Evolutionary conservation across 2,888 invertebrate genomes (phyloP).

Genomic region (Archaeoteleia sp.): DNA sequence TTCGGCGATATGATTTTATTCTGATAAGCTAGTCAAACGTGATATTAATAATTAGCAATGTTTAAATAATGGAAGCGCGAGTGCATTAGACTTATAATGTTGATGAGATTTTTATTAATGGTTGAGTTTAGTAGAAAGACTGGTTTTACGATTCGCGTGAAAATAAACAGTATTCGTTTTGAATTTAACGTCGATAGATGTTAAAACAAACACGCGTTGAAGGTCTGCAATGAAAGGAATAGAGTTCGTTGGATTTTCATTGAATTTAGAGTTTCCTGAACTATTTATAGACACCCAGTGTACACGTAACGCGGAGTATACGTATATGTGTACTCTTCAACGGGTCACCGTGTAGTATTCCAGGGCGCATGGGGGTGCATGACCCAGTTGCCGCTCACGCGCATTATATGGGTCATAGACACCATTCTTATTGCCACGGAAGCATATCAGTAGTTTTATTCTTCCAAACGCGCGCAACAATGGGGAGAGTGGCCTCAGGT

Average conservation of each 20-base stretch:
- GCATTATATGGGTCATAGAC: slow-evolving; percentile 73
- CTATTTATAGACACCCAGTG: slow-evolving; percentile 52
- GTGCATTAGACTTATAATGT: too few species aligned
- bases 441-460: slow-evolving; percentile 15
- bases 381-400: slow-evolving; percentile 71
- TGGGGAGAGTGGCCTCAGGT: too few species aligned
- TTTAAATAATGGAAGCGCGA: too few species aligned
- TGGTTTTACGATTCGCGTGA: too few species aligned
- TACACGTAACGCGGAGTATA: slow-evolving; percentile 46
- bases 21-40: too few species aligned
- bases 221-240: slow-evolving; percentile 38
- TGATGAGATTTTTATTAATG: too few species aligned
- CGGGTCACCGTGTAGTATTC: slow-evolving; percentile 71
- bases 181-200: slow-evolving; percentile 34
- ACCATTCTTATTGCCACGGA: slow-evolving; percentile 59
- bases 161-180: slow-evolving; percentile 24
- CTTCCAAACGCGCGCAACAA: too few species aligned
- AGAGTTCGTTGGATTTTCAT: slow-evolving; percentile 50
- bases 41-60: too few species aligned
- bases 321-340: slow-evolving; percentile 45
- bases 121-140: too few species aligned
- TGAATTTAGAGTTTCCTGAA: slow-evolving; percentile 45
- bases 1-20: too few species aligned
- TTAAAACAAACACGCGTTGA: slow-evolving; percentile 32
- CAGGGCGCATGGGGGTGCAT: slow-evolving; percentile 70